phyloP scores from a whole-genome alignment of 2,888 invertebrate genomes.

The Cryptops parisi region DNA sequence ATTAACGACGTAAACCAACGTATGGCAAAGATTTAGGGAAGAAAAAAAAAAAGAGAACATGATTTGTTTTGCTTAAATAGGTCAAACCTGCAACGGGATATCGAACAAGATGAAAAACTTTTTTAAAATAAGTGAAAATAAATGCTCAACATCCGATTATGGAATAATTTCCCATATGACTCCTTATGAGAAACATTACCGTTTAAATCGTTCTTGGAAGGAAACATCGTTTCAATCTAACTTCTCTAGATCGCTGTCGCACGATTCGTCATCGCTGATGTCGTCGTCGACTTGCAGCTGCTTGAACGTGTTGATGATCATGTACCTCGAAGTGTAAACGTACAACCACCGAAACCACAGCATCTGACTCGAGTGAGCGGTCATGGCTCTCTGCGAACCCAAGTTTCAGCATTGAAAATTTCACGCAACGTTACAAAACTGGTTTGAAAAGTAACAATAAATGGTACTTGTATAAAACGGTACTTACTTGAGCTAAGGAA shows the following conservation, averaged over 20 bases:
- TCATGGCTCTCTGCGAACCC: conserved; percentile 58
- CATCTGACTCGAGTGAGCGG: conserved; percentile 74
- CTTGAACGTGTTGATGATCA: conserved; percentile 67
- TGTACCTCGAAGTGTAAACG: conserved; percentile 74
- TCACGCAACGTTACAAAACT: not conserved
- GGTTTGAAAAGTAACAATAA: too few relatives aligned
- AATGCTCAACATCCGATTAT: too few relatives aligned
- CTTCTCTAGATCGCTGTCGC: not conserved
- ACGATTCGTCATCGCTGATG: not conserved
- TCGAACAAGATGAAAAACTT: too few relatives aligned
- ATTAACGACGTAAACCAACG: too few relatives aligned
- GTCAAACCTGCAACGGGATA: too few relatives aligned
- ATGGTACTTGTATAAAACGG: not conserved
- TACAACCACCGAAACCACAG: conserved; percentile 89
- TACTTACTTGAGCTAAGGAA: conserved; percentile 9
- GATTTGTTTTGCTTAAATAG: too few relatives aligned
- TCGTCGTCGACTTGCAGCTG: not conserved
- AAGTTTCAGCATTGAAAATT: not conserved
- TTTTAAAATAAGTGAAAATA: too few relatives aligned
- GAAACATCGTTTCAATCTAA: conserved; percentile 7
- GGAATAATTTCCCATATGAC: too few relatives aligned
- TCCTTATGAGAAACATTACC: too few relatives aligned
- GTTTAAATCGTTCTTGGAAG: too few relatives aligned
- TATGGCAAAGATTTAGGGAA: too few relatives aligned
- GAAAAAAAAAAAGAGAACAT: too few relatives aligned